Conservation (phyloP, 2,113 vertebrate genomes). For the Pionites leucogaster region DNA sequence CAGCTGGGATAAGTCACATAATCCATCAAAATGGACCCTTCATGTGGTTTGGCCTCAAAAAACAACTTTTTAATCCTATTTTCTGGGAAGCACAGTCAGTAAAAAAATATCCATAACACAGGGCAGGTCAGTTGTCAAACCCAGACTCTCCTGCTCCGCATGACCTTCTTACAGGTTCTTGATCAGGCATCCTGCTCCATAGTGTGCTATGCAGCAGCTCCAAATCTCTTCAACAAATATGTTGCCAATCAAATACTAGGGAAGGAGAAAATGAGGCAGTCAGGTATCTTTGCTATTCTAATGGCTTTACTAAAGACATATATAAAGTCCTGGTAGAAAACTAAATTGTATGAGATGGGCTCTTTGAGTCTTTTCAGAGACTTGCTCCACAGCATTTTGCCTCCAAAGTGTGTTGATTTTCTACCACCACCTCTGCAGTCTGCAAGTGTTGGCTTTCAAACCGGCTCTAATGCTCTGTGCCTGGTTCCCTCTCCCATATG, state of each 20-base stretch:
- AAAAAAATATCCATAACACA: neutral
- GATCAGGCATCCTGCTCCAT: neutral
- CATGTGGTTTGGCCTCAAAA: neutral
- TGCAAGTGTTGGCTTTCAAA: neutral
- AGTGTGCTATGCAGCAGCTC: fast-evolving
- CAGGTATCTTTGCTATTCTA: neutral
- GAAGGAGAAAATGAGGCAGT: neutral
- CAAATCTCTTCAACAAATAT: neutral
- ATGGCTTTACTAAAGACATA: neutral
- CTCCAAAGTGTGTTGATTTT: neutral
- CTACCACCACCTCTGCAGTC: neutral
- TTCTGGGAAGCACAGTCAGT: neutral
- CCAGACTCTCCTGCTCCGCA: neutral
- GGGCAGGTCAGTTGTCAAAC: neutral
- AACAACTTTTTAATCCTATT: neutral
- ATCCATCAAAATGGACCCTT: neutral
- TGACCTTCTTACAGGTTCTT: neutral
- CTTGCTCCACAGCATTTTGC: neutral
- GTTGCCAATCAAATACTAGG: neutral
- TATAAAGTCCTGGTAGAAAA: neutral
- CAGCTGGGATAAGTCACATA: neutral
- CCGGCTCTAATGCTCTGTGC: neutral
- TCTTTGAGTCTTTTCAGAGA: neutral
- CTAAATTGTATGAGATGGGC: neutral
- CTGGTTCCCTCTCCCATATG: neutral